Evolutionary conservation across 2,113 vertebrate genomes (phyloP), one percentile per base, ranked within the genome.

Genomic region (Odocoileus hemionus): DNA sequence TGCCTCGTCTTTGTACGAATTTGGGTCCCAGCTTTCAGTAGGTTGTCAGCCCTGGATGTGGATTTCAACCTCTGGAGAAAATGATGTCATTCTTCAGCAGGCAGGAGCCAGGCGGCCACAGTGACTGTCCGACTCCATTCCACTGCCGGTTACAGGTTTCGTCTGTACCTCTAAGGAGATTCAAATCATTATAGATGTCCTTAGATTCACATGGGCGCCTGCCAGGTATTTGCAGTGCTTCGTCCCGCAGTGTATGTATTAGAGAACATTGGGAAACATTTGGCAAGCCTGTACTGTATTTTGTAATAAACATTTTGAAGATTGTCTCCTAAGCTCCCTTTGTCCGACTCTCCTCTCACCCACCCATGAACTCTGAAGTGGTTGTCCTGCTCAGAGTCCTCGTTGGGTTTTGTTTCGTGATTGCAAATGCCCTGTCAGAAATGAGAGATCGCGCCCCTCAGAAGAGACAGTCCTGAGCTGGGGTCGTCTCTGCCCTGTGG

Each of bases 261-360:
- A 26, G 54, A 92, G 96, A 94, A 54, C 85, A 88, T 80, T 52
- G 92, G 95, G 58, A 78, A 79, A 91, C 91, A 8, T 39, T 95
- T 91, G 96, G 21, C 43, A 89, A 96, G 96, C 95, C 79, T 70
- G 94, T 96, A 94, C 98, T 98, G 86, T 93, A 90, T 98, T 98
- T 98, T 98, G 96, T 98, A 99, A 98, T 98, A 98, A 98, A 91
- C 94, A 70, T 96, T 97, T 97, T 97, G 61, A 95, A 92, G 83
- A 54, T 58, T 80, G 50, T 60, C 89, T 89, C 1, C 39, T 15
- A 5, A 58, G 84, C 74, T 55, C 50, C 54, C 76, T 96, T 6
- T 74, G 70, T 97, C 58, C 26, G 2, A n/a, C 55, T 61, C n/a
- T 21, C 33, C 60, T n/a, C 8, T 30, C 3, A 26, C 94, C 30